Evolutionary conservation across 2,888 invertebrate species (phyloP).

Genomic region (Kuschelorhynchus macadamiae): DNA sequence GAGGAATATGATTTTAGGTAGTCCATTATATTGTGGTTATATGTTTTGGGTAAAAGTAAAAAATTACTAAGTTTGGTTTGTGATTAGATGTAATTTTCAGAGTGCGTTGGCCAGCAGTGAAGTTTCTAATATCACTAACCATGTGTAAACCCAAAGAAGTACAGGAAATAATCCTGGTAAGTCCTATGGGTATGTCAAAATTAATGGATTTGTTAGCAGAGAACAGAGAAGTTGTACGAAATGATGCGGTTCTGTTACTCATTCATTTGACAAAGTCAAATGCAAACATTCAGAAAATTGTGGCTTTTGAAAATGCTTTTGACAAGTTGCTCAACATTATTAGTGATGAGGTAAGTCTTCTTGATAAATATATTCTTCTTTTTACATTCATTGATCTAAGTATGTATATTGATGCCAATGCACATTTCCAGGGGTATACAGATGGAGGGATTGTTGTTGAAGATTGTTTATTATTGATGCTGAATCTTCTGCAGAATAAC

Average conservation of each 20-base stretch:
- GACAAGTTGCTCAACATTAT: conserved; percentile 96
- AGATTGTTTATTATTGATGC: conserved; percentile 93
- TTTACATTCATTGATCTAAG: too few relatives aligned
- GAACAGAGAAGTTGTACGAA: conserved; percentile 94
- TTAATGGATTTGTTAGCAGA: conserved; percentile 97
- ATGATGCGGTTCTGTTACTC: conserved; percentile 92
- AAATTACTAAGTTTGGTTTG: too few relatives aligned
- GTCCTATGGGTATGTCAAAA: conserved; percentile 98
- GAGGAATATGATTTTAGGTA: conserved; percentile 92
- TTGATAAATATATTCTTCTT: too few relatives aligned
- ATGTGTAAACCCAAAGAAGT: conserved; percentile 89
- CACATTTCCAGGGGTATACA: conserved; percentile 67
- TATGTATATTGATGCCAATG: background rate
- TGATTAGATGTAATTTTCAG: conserved; percentile 67
- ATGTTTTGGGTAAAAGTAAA: background rate
- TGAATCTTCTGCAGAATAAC: conserved; percentile 95
- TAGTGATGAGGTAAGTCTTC: conserved; percentile 70
- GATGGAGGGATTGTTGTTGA: conserved; percentile 98
- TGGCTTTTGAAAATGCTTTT: conserved; percentile 99
- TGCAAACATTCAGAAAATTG: conserved; percentile 98
- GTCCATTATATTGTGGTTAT: background rate
- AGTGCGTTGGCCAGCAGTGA: conserved; percentile 91
- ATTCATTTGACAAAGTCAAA: conserved; percentile 95
- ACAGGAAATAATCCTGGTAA: conserved; percentile 88
- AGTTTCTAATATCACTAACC: conserved; percentile 89